phyloP scores from a whole-genome alignment of 2,888 invertebrate species.

The Agrotis puta region DNA sequence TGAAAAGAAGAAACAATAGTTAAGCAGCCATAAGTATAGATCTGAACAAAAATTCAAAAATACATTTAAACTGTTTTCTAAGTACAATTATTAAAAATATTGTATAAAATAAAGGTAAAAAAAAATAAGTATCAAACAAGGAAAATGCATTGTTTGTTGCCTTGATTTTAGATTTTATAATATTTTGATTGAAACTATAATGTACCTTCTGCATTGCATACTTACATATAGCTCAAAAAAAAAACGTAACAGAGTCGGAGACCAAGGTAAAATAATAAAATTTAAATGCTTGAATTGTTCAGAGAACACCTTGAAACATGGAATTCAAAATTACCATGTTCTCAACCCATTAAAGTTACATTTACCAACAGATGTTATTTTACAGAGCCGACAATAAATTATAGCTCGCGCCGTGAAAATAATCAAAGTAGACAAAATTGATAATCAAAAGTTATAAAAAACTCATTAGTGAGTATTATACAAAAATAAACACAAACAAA shows the following conservation, averaged over 20 bases:
- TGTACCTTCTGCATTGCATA: background rate
- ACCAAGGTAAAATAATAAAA: background rate
- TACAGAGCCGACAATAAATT: background rate
- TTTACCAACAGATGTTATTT: background rate
- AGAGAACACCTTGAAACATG: background rate
- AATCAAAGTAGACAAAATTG: conserved; percentile 12
- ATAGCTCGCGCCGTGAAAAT: background rate
- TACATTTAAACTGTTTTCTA: conserved; percentile 11
- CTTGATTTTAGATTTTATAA: conserved; percentile 20
- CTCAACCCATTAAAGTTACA: background rate
- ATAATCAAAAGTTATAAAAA: conserved; percentile 2
- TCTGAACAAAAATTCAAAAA: conserved; percentile 3
- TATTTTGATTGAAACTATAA: background rate
- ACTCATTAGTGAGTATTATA: conserved; percentile 18
- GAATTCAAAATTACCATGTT: background rate
- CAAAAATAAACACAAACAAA: conserved; percentile 36
- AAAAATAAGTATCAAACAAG: conserved; percentile 22
- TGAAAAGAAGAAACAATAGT: conserved; percentile 1
- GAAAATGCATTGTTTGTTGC: conserved; percentile 37
- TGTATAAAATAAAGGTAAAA: conserved; percentile 29
- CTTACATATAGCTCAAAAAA: conserved; percentile 1
- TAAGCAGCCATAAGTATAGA: background rate
- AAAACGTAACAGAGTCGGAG: background rate
- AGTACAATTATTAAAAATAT: conserved; percentile 25
- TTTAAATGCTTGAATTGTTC: conserved; percentile 23